Percentiles rank a stretch among this genome's conserved stretches.
Evolutionary conservation across 2,113 vertebrate species (phyloP).

Genomic region (Saiga tatarica): DNA sequence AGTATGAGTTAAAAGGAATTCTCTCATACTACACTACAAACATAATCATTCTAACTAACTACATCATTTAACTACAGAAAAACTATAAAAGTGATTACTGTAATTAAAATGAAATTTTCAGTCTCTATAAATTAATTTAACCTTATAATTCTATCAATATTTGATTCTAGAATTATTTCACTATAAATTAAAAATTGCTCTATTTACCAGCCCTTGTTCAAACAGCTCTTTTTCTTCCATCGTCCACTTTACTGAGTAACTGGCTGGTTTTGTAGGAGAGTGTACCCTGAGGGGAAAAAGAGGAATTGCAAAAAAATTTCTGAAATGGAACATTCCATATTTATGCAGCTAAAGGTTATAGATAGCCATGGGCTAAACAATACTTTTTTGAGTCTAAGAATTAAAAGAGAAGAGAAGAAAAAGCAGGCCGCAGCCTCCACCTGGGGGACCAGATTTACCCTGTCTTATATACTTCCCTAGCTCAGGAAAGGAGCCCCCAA

Average conservation of each 20-base stretch:
- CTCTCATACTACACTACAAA: neutral
- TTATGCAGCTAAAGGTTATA: conserved; percentile 56
- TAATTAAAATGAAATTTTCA: conserved; percentile 28
- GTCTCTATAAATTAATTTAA: conserved; percentile 47
- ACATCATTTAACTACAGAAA: conserved; percentile 12
- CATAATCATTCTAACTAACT: neutral
- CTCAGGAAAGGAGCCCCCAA: neutral
- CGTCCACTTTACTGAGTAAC: conserved; percentile 89
- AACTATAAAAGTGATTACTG: neutral
- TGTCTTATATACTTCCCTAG: neutral
- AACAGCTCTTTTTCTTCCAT: conserved; percentile 93
- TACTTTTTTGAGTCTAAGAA: conserved; percentile 24
- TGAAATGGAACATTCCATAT: conserved; percentile 62
- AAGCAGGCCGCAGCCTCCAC: neutral
- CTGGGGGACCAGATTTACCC: neutral
- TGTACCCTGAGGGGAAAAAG: conserved; percentile 71
- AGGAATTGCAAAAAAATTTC: conserved; percentile 63
- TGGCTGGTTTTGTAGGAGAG: conserved; percentile 84
- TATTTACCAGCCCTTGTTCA: conserved; percentile 93
- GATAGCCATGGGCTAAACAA: conserved; percentile 24
- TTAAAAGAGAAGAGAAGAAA: neutral
- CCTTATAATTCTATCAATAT: conserved; percentile 51
- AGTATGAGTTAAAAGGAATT: conserved; percentile 17
- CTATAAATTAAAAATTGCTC: conserved; percentile 63
- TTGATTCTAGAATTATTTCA: conserved; percentile 66